These are phyloP conservation scores for Mactromeris polynyma DNA, from an alignment of 2,888 invertebrate species.

Conservation along the genomic window DNA sequence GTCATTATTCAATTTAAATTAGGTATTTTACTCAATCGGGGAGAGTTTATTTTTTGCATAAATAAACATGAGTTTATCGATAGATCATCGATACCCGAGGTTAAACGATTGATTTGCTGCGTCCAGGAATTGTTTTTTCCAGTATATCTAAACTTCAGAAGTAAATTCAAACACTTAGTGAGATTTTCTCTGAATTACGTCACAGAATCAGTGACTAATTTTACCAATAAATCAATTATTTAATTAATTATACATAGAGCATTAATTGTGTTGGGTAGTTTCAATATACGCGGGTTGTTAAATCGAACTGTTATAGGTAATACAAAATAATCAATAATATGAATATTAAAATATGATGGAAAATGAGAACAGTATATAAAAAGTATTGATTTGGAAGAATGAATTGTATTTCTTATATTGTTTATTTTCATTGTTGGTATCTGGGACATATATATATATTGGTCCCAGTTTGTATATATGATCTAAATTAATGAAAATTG, in stretches of 20 bases:
- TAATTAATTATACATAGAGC: not conserved
- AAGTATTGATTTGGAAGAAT: too few species aligned
- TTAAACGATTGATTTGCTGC: not conserved
- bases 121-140: too few species aligned
- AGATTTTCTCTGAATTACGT: not conserved
- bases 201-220: not conserved
- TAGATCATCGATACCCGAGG: not conserved
- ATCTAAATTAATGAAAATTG: slow-evolving; percentile 2
- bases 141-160: too few species aligned
- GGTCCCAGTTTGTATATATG: too few species aligned
- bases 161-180: not conserved
- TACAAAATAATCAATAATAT: not conserved
- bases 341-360: not conserved
- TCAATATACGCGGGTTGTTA: not conserved
- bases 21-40: not conserved
- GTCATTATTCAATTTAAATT: not conserved
- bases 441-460: too few species aligned
- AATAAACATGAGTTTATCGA: not conserved
- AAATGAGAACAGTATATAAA: too few species aligned
- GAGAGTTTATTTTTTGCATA: not conserved
- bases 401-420: too few species aligned
- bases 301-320: not conserved
- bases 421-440: too few species aligned
- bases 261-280: not conserved
- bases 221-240: not conserved